These are phyloP conservation scores for Lepus americanus DNA, from an alignment of 2,113 vertebrate species.

Conservation along the genomic window DNA sequence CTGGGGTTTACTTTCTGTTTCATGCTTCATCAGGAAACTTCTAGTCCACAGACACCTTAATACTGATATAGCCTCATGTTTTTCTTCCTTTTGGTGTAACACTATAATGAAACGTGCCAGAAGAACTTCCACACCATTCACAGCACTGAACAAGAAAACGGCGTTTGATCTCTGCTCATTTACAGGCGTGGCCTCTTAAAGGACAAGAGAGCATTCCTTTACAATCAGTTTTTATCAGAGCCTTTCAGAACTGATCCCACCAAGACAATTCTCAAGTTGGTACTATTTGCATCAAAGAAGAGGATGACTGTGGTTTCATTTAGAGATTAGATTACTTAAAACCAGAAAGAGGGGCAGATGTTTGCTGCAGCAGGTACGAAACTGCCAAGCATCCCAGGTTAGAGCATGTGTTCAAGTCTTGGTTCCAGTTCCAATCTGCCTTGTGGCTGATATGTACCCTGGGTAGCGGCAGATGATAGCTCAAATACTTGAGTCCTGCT, in stretches of 20 bases:
- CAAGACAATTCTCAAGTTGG: neutral
- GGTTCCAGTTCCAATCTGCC: no score
- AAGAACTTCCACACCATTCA: neutral
- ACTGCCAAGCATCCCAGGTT: no score
- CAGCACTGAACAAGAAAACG: neutral
- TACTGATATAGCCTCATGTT: neutral
- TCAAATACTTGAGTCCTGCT: no score
- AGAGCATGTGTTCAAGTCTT: no score
- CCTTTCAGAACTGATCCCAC: neutral
- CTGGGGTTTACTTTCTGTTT: neutral
- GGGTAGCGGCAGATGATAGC: no score
- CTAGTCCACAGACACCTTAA: neutral
- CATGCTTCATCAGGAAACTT: conserved; percentile 27
- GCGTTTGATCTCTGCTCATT: neutral
- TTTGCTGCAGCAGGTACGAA: no score
- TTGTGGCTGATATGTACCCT: no score
- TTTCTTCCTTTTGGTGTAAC: neutral
- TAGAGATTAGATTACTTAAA: neutral
- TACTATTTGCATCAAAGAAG: neutral
- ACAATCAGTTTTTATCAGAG: neutral
- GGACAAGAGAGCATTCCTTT: neutral
- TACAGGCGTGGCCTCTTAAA: neutral
- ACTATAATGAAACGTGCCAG: neutral
- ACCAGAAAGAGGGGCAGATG: neutral
- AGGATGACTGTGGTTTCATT: neutral